Evolutionary conservation across 1,140 invertebrate species (phyloP).

Genomic region (Drosophila ambigua): DNA sequence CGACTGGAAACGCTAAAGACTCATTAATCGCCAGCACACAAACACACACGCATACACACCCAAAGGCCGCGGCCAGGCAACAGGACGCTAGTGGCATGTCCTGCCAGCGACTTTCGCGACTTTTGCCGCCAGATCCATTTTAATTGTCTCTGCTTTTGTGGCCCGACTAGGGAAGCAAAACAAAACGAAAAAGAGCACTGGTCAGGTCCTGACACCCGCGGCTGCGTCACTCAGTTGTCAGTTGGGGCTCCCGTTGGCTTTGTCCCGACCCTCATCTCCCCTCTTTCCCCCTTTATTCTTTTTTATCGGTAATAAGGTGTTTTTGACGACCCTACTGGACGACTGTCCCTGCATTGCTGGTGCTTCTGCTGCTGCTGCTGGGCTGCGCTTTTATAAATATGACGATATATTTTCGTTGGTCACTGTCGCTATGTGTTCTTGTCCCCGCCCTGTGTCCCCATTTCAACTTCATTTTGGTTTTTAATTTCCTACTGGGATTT

Average conservation of each 20-base stretch:
- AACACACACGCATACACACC: constrained; percentile 25
- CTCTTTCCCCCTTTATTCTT: neutral
- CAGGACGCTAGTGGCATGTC: constrained; percentile 56
- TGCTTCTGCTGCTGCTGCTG: constrained; percentile 25
- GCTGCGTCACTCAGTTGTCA: constrained; percentile 53
- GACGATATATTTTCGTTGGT: constrained; percentile 59
- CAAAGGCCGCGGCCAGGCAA: constrained; percentile 25
- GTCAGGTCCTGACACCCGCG: constrained; percentile 54
- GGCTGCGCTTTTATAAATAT: constrained; percentile 71
- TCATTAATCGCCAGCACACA: constrained; percentile 67
- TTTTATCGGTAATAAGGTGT: constrained; percentile 52
- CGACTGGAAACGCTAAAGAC: constrained; percentile 69
- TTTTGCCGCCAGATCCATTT: constrained; percentile 67
- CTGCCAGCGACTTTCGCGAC: constrained; percentile 53
- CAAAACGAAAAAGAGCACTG: constrained; percentile 44
- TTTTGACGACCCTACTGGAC: constrained; percentile 50
- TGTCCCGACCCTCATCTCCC: neutral
- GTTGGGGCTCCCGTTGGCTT: constrained; percentile 10
- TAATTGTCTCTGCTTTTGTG: constrained; percentile 68
- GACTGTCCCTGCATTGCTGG: constrained; percentile 9
- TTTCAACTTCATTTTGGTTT: constrained; percentile 78
- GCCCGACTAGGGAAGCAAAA: constrained; percentile 22
- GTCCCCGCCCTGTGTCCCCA: constrained; percentile 17
- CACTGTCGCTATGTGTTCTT: constrained; percentile 27
- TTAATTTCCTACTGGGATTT: constrained; percentile 81